Evolutionary conservation across 2,113 vertebrate genomes (phyloP).

Genomic region (Callipepla californica): DNA sequence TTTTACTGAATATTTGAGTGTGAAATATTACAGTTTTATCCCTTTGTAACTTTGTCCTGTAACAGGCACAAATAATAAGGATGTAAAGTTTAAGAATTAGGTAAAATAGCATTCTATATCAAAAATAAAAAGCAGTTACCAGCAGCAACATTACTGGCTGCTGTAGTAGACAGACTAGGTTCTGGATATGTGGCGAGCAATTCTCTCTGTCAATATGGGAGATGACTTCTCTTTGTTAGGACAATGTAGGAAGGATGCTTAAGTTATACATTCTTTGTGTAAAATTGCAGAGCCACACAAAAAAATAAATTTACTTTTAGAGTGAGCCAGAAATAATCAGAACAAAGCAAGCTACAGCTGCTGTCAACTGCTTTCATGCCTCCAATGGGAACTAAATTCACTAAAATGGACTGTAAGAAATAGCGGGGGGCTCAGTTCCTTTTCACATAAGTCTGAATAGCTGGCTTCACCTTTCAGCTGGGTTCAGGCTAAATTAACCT

Average conservation of each 20-base stretch:
- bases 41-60: not conserved
- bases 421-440: not conserved
- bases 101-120: not conserved
- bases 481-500: not conserved
- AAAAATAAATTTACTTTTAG: not conserved
- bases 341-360: slow-evolving; percentile 14
- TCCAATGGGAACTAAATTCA: slow-evolving; percentile 17
- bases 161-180: not conserved
- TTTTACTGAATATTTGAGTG: not conserved
- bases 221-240: not conserved
- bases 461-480: not conserved
- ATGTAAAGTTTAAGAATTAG: not conserved
- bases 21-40: not conserved
- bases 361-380: not conserved
- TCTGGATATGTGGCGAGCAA: not conserved
- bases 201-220: not conserved
- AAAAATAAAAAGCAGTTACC: slow-evolving; percentile 3
- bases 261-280: not conserved
- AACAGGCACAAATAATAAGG: not conserved
- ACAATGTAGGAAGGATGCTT: not conserved
- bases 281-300: not conserved
- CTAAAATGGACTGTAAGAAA: not conserved
- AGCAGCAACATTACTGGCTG: not conserved
- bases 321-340: slow-evolving; percentile 25
- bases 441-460: not conserved